phyloP scores from a whole-genome alignment of 2,113 vertebrate species.

The Reinhardtius hippoglossoides region DNA sequence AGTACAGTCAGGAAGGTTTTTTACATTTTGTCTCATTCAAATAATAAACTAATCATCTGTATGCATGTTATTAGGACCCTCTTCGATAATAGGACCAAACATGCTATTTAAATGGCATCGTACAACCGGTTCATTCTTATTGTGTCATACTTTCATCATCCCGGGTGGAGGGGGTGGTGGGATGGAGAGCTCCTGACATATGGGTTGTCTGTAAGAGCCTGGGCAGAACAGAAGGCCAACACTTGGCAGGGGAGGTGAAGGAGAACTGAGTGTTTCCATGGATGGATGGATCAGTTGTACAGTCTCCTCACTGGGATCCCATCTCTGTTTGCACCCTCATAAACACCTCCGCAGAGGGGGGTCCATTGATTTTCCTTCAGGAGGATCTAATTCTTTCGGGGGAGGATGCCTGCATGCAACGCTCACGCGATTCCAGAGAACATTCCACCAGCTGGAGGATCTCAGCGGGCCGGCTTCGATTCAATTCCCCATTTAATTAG shows the following conservation, averaged over 20 bases:
- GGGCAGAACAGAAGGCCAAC: slow-evolving; percentile 59
- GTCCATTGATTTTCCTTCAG: slow-evolving; percentile 53
- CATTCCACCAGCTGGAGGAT: neutral
- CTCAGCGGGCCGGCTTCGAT: neutral
- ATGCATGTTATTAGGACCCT: too few relatives aligned
- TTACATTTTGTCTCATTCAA: too few relatives aligned
- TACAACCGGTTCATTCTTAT: too few relatives aligned
- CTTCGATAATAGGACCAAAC: too few relatives aligned
- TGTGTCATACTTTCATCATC: neutral
- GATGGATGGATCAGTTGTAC: slow-evolving; percentile 30
- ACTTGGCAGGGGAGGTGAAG: slow-evolving; percentile 39
- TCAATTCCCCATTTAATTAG: neutral
- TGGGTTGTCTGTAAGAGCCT: slow-evolving; percentile 32
- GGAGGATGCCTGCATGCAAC: slow-evolving; percentile 3
- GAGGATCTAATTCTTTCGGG: slow-evolving; percentile 32
- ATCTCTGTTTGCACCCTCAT: slow-evolving; percentile 43
- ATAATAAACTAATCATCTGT: too few relatives aligned
- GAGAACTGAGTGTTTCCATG: slow-evolving; percentile 31
- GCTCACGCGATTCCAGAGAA: slow-evolving; percentile 6
- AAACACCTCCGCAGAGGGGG: slow-evolving; percentile 51
- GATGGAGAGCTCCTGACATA: slow-evolving; percentile 54
- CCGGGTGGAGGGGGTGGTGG: slow-evolving; percentile 1
- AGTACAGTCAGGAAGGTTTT: too few relatives aligned
- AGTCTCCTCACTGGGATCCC: slow-evolving; percentile 16
- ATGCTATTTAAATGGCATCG: too few relatives aligned